Conservation (phyloP, 2,797 vertebrate species). For the Betta splendens region DNA sequence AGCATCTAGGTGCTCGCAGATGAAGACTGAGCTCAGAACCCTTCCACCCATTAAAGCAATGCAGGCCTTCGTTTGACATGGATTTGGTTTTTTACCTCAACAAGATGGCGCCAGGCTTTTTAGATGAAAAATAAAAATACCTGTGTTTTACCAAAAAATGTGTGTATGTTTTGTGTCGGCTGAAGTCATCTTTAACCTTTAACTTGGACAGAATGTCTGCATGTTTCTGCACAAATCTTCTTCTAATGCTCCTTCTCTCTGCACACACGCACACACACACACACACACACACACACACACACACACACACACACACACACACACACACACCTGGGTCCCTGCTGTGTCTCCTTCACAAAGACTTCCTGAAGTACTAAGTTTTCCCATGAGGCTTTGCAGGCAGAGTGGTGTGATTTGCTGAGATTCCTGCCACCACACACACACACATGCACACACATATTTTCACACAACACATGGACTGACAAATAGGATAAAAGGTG, state of each 20-base stretch:
- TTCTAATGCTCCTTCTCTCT: too few relatives aligned
- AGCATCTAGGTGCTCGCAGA: slow-evolving; percentile 34
- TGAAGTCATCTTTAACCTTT: too few relatives aligned
- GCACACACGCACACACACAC: slow-evolving; percentile 12
- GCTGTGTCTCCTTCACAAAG: slow-evolving; percentile 58
- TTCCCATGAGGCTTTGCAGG: slow-evolving; percentile 60
- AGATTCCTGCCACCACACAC: slow-evolving; percentile 36
- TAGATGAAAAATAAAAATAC: too few relatives aligned
- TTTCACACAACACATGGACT: slow-evolving; percentile 22
- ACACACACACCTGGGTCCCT: slow-evolving; percentile 42
- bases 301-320: slow-evolving; percentile 11
- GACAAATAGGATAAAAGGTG: slow-evolving; percentile 53
- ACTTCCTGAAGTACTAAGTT: slow-evolving; percentile 60
- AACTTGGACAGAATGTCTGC: too few relatives aligned
- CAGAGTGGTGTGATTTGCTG: slow-evolving; percentile 66
- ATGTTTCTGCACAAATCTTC: too few relatives aligned
- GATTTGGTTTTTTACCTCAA: slow-evolving; percentile 4
- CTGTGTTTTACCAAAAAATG: too few relatives aligned
- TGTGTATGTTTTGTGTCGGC: too few relatives aligned
- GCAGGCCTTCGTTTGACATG: background rate
- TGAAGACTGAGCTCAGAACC: background rate
- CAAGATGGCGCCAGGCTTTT: too few relatives aligned
- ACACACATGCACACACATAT: slow-evolving; percentile 6
- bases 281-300: slow-evolving; percentile 20
- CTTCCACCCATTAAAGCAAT: background rate